Conservation (phyloP, 2,797 vertebrate species). For the Hippopotamyrus pictus region DNA sequence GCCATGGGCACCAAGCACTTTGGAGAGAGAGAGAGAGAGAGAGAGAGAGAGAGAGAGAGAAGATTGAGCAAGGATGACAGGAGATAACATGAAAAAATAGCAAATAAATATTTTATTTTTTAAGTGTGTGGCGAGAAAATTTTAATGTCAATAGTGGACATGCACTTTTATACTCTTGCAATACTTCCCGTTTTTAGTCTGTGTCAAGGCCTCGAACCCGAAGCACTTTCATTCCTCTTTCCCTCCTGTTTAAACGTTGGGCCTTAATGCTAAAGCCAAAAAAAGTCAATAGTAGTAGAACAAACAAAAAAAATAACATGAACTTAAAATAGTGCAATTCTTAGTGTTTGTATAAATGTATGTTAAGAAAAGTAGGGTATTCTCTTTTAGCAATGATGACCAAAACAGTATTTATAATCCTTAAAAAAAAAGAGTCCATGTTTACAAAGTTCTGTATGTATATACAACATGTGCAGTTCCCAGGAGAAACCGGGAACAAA, state of each 20-base stretch:
- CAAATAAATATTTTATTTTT: slow-evolving; percentile 44
- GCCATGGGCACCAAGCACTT: slow-evolving; percentile 75
- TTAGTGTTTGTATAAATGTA: slow-evolving; percentile 16
- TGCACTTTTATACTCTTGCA: slow-evolving; percentile 59
- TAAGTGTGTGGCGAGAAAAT: slow-evolving; percentile 19
- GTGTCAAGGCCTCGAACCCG: slow-evolving; percentile 29
- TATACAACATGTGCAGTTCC: slow-evolving; percentile 5
- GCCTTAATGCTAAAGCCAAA: slow-evolving; percentile 95
- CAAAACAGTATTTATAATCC: slow-evolving; percentile 71
- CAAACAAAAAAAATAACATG: slow-evolving; percentile 19
- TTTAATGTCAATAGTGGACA: slow-evolving; percentile 27
- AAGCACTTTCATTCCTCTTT: slow-evolving; percentile 43
- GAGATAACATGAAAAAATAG: slow-evolving; percentile 21
- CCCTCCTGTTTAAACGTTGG: slow-evolving; percentile 53
- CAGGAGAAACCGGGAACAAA: background rate
- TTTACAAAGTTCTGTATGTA: slow-evolving; percentile 55
- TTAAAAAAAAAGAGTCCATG: slow-evolving; percentile 57
- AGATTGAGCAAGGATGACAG: slow-evolving; percentile 32
- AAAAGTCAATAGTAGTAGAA: slow-evolving; percentile 26
- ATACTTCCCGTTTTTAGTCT: slow-evolving; percentile 50
- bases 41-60: background rate
- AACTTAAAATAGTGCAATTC: slow-evolving; percentile 41
- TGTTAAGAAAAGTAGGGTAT: slow-evolving; percentile 30
- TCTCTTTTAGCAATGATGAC: slow-evolving; percentile 51
- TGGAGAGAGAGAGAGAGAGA: slow-evolving; percentile 28